Evolutionary conservation across 2,888 invertebrate species (phyloP).

Genomic region (Nomada lathburiana): DNA sequence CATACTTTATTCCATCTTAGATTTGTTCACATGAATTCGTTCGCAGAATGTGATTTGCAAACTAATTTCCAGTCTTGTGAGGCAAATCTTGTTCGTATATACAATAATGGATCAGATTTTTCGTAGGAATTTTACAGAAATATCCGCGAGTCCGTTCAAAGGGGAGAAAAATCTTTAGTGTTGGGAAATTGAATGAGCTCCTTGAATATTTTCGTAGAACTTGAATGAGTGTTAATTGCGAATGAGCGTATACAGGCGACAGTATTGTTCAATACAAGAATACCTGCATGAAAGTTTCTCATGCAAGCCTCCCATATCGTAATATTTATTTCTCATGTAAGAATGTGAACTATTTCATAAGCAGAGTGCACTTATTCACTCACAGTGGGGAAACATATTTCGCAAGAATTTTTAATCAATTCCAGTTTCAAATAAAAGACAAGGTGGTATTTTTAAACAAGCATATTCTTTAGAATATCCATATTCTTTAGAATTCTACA

Average conservation of each 20-base stretch:
- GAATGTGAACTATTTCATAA: slow-evolving; percentile 55
- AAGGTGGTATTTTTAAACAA: slow-evolving; percentile 9
- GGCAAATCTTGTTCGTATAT: too few species aligned
- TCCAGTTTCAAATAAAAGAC: slow-evolving; percentile 5
- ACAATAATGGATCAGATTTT: too few species aligned
- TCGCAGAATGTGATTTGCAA: too few species aligned
- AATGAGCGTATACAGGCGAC: too few species aligned
- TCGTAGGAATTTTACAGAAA: too few species aligned
- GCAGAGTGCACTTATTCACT: slow-evolving; percentile 29
- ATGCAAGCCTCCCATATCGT: slow-evolving; percentile 2
- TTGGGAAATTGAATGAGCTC: too few species aligned
- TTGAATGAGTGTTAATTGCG: not conserved
- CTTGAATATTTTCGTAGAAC: not conserved
- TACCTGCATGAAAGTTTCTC: not conserved
- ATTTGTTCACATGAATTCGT: too few species aligned
- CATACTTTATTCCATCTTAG: too few species aligned
- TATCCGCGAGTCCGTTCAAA: too few species aligned
- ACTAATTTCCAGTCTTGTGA: too few species aligned
- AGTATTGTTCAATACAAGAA: not conserved
- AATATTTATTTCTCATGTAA: slow-evolving; percentile 47
- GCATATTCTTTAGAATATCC: slow-evolving; percentile 1
- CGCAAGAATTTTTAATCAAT: slow-evolving; percentile 55
- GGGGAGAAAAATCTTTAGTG: too few species aligned
- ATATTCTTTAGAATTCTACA: not conserved
- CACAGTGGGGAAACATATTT: slow-evolving; percentile 26